A percentile compares a stretch with the other conserved stretches of the same genome.
phyloP scores from a whole-genome alignment of 2,113 vertebrate genomes.

The Sorex araneus region DNA sequence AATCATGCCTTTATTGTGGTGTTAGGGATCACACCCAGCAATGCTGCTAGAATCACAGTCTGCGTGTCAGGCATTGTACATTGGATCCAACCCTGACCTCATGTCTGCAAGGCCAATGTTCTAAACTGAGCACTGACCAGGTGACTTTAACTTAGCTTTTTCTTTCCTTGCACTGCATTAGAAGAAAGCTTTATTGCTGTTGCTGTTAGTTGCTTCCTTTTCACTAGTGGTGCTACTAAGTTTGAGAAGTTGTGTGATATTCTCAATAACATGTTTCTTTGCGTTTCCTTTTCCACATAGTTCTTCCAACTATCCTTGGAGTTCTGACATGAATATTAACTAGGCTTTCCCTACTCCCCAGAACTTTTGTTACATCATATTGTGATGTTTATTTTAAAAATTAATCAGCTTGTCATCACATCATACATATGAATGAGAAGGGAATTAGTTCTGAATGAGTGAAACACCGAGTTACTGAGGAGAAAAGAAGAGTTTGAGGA shows the following conservation, averaged over 20 bases:
- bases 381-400: constrained; percentile 46
- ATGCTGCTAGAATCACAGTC: no score
- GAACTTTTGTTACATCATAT: not conserved
- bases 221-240: not conserved
- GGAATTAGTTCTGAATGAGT: not conserved
- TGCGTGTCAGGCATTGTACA: no score
- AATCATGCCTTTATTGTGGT: no score
- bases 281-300: constrained; percentile 3
- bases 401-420: not conserved
- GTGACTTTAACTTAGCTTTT: no score
- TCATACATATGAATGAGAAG: not conserved
- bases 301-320: not conserved
- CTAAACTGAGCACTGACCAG: no score
- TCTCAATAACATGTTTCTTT: not conserved
- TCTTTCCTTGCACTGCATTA: not conserved
- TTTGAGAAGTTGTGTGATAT: not conserved
- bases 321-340: not conserved
- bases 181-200: not conserved
- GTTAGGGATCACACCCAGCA: no score
- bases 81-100: no score
- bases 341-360: not conserved
- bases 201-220: not conserved
- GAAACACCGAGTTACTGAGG: not conserved
- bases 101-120: no score
- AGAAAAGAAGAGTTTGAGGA: not conserved